phyloP scores from a whole-genome alignment of 1,140 invertebrate species.

The Grapholita molesta region DNA sequence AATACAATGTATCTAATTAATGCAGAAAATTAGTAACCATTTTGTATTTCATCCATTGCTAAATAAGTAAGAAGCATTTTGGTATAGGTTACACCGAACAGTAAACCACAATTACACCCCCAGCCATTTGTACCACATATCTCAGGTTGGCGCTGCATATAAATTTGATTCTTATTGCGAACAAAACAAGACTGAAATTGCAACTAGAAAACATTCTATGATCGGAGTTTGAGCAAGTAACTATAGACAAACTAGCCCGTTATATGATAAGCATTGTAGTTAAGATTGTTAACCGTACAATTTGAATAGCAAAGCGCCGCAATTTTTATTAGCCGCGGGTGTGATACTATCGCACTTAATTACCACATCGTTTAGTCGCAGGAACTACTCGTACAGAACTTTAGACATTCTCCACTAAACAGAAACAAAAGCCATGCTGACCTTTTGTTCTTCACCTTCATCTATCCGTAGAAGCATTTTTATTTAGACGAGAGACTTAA shows the following conservation, averaged over 20 bases:
- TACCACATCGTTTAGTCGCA: constrained; percentile 63
- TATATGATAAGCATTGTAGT: constrained; percentile 11
- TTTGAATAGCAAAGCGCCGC: constrained; percentile 69
- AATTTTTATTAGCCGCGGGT: constrained; percentile 66
- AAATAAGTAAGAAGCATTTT: neutral
- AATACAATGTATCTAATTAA: no score
- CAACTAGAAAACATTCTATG: neutral
- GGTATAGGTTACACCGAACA: neutral
- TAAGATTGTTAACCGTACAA: constrained; percentile 39
- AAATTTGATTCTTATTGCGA: neutral
- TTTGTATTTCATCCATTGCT: neutral
- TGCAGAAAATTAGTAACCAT: neutral
- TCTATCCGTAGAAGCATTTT: no score
- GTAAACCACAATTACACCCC: neutral
- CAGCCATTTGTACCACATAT: neutral
- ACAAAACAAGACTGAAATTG: neutral
- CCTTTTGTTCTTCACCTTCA: neutral
- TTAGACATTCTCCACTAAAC: constrained; percentile 2
- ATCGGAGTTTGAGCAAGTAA: neutral
- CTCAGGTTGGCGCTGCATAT: neutral
- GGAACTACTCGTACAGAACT: constrained; percentile 42
- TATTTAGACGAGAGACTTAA: no score
- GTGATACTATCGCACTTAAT: constrained; percentile 60
- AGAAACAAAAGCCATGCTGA: neutral
- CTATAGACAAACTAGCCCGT: neutral